These are phyloP conservation scores for Lomographa bimaculata DNA, from an alignment of 2,888 invertebrate species.

Conservation along the genomic window DNA sequence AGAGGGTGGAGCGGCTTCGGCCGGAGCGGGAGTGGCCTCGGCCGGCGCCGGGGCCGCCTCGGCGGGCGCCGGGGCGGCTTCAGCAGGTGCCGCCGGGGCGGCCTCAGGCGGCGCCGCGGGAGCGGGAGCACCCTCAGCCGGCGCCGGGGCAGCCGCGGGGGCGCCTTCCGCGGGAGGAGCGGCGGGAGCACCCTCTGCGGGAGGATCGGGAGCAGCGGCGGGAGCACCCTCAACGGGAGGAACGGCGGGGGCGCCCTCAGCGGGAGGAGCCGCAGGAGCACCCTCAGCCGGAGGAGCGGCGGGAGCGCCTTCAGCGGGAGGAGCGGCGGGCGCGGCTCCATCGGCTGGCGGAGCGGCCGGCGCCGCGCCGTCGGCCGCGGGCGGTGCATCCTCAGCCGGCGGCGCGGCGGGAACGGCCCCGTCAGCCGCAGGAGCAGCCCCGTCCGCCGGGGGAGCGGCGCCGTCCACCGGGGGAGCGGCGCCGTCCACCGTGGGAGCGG, in stretches of 20 bases:
- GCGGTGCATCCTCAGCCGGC: constrained; percentile 50
- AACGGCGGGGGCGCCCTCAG: constrained; percentile 33
- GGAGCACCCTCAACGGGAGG: constrained; percentile 52
- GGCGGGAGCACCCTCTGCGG: constrained; percentile 43
- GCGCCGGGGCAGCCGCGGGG: constrained; percentile 37
- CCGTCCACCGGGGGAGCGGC: constrained; percentile 52
- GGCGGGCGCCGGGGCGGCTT: constrained; percentile 31
- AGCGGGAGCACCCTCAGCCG: constrained; percentile 36
- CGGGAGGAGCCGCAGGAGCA: constrained; percentile 40
- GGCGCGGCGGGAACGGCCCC: constrained; percentile 32
- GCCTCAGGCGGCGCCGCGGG: constrained; percentile 37
- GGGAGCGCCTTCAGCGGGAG: constrained; percentile 47
- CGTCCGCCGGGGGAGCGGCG: constrained; percentile 36
- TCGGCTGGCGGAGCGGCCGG: constrained; percentile 39
- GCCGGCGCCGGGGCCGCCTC: constrained; percentile 27
- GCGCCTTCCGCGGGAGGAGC: constrained; percentile 46
- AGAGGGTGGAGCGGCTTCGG: constrained; percentile 32
- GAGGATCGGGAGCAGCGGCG: constrained; percentile 37
- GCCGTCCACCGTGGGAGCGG: constrained; percentile 41
- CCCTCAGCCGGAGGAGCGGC: constrained; percentile 28
- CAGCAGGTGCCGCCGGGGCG: constrained; percentile 27
- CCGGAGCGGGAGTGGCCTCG: constrained; percentile 31
- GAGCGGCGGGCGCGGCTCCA: constrained; percentile 42
- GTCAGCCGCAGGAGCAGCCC: constrained; percentile 36
- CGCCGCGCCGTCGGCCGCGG: constrained; percentile 35